A percentile compares a stretch with the other conserved stretches of the same genome.
phyloP scores from a whole-genome alignment of 2,888 invertebrate species.

The Morinoia aosen region DNA sequence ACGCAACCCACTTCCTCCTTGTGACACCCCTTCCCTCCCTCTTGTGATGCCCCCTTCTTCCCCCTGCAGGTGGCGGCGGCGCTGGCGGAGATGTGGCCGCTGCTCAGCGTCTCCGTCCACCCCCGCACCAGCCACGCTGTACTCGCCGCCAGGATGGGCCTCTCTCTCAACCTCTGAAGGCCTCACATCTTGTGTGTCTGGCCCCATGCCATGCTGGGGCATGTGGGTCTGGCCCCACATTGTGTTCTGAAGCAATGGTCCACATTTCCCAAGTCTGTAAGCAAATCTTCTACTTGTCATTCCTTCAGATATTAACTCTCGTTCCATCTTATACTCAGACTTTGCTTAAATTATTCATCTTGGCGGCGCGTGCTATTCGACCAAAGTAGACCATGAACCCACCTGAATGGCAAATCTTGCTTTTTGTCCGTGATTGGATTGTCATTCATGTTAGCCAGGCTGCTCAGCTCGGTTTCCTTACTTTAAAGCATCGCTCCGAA shows the following conservation, averaged over 20 bases:
- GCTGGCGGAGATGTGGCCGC: slow-evolving; percentile 39
- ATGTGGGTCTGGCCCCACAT: too few species aligned
- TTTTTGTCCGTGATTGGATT: background rate
- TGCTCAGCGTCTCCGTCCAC: background rate
- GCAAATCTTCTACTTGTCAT: too few species aligned
- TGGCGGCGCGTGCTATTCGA: too few species aligned
- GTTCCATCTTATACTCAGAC: too few species aligned
- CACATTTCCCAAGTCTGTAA: too few species aligned
- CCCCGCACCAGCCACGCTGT: slow-evolving; percentile 49
- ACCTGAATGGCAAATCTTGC: too few species aligned
- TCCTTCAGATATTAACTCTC: too few species aligned
- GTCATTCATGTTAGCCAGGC: background rate
- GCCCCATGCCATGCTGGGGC: too few species aligned
- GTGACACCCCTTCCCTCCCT: background rate
- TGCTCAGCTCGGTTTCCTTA: background rate
- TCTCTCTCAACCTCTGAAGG: slow-evolving; percentile 34
- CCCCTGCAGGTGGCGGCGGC: slow-evolving; percentile 24
- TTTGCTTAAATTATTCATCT: too few species aligned
- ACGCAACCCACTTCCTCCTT: too few species aligned
- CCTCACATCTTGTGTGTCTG: background rate
- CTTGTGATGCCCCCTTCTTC: background rate
- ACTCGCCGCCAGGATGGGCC: slow-evolving; percentile 27
- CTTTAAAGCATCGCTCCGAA: background rate
- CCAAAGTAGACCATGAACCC: too few species aligned
- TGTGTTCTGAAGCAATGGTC: too few species aligned